Conservation (phyloP, 2,113 vertebrate species). For the Eulemur macaco region DNA sequence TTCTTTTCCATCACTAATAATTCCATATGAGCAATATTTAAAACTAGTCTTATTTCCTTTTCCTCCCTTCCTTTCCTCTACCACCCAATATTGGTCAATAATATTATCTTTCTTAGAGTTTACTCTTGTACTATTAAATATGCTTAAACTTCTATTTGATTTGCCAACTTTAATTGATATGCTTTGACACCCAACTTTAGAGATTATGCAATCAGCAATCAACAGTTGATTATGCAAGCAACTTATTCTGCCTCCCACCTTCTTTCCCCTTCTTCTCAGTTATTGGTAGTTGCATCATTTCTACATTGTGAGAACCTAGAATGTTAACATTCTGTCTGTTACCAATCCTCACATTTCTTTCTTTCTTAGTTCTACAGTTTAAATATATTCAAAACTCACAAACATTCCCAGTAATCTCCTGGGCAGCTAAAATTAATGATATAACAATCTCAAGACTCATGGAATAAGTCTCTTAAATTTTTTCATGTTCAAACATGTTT, state of each 20-base stretch:
- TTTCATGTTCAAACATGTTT: background rate
- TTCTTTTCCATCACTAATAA: background rate
- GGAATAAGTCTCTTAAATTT: background rate
- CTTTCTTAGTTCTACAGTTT: background rate
- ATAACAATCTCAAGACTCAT: background rate
- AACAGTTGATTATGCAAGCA: background rate
- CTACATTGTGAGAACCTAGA: background rate
- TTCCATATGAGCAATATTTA: background rate
- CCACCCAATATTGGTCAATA: background rate
- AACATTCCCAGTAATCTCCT: slow-evolving; percentile 25
- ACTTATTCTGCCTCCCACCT: background rate
- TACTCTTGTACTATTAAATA: background rate
- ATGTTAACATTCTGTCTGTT: background rate
- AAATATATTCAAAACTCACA: slow-evolving; percentile 44
- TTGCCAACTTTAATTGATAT: background rate
- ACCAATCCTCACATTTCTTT: background rate
- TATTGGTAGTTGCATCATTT: background rate
- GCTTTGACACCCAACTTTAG: background rate
- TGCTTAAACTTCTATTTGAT: background rate
- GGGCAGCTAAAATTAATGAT: background rate
- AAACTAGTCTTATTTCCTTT: background rate
- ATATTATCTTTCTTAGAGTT: slow-evolving; percentile 9
- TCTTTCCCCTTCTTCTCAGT: background rate
- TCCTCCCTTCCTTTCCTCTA: background rate
- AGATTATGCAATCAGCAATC: background rate